Conservation (phyloP, 2,113 vertebrate species). For the Muscicapa adusta region DNA sequence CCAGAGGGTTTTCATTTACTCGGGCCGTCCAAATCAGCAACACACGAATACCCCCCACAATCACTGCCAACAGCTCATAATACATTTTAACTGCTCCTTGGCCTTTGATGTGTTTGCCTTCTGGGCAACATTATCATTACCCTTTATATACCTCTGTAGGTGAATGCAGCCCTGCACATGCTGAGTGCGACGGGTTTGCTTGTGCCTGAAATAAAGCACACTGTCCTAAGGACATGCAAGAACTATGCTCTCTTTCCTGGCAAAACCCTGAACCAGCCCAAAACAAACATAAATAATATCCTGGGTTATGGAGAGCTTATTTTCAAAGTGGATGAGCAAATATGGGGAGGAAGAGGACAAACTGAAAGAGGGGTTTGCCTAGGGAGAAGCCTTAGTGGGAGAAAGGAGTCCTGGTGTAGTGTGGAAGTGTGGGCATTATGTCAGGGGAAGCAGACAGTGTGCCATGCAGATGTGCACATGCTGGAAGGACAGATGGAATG, state of each 20-base stretch:
- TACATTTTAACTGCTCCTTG: constrained; percentile 59
- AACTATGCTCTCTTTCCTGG: not conserved
- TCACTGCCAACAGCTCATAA: constrained; percentile 66
- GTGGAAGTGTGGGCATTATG: not conserved
- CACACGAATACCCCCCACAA: constrained; percentile 35
- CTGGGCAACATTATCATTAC: constrained; percentile 64
- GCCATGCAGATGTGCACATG: not conserved
- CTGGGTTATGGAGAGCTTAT: not conserved
- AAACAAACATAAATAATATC: not conserved
- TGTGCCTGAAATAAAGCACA: not conserved
- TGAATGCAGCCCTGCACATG: not conserved
- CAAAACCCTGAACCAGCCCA: not conserved
- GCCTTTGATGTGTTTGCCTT: constrained; percentile 61
- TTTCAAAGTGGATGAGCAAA: not conserved
- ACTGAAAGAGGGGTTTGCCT: not conserved
- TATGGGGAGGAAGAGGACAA: not conserved
- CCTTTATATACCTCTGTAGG: constrained; percentile 26
- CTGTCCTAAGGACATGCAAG: not conserved
- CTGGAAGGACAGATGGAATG: not conserved
- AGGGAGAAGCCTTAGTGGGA: not conserved
- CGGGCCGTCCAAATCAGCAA: not conserved
- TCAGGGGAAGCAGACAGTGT: not conserved
- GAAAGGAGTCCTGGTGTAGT: not conserved
- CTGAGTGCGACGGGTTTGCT: not conserved
- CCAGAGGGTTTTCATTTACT: constrained; percentile 63